Percentiles rank a stretch among this genome's conserved stretches.
Conservation (phyloP, 1,140 invertebrate genomes). For the Aphis gossypii region DNA sequence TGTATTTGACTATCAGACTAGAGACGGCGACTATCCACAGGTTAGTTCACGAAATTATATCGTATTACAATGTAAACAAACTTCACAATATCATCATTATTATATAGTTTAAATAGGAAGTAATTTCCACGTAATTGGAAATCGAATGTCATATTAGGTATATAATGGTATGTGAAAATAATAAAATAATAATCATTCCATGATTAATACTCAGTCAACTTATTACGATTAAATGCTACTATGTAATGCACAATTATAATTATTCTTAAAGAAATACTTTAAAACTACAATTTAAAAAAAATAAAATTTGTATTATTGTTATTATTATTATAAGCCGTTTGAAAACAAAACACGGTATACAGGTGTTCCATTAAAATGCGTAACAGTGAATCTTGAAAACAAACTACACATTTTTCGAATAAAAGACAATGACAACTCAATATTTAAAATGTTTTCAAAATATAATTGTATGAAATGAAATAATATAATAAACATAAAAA, state of each 20-base stretch:
- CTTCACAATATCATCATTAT: too few relatives aligned
- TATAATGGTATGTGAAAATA: background rate
- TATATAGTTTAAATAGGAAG: too few relatives aligned
- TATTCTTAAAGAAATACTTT: background rate
- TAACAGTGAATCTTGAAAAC: background rate
- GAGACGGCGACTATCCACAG: conserved; percentile 88
- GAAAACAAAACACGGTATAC: background rate
- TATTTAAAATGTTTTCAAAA: background rate
- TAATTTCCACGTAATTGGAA: background rate
- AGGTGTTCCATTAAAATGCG: background rate
- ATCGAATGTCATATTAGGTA: background rate
- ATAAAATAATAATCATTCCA: background rate
- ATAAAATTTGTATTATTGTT: too few relatives aligned
- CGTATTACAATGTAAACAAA: too few relatives aligned
- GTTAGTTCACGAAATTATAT: conserved; percentile 65
- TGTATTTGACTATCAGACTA: conserved; percentile 92
- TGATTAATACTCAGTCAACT: background rate
- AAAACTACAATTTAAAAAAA: background rate
- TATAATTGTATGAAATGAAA: background rate
- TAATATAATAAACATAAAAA: background rate
- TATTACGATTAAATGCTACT: background rate
- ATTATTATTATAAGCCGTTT: too few relatives aligned
- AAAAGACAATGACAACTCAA: background rate
- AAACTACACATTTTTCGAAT: background rate
- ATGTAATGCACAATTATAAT: background rate